Evolutionary conservation across 2,113 vertebrate genomes (phyloP).

Genomic region (Sprattus sprattus): DNA sequence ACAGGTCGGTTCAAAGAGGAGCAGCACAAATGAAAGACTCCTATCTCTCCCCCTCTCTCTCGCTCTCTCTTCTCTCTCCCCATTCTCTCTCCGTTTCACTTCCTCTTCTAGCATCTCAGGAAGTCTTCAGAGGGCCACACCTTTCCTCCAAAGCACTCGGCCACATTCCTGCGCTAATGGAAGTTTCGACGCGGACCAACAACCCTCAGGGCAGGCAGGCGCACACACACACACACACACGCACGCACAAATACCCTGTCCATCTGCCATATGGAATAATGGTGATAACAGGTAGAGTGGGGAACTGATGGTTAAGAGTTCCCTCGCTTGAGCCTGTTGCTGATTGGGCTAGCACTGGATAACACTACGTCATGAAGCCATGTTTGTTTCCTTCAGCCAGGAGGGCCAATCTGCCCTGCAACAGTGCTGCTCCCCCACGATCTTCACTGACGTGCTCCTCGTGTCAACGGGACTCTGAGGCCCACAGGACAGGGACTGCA

Average conservation of each 20-base stretch:
- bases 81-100: not conserved
- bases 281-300: no score
- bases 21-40: not conserved
- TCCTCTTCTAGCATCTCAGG: not conserved
- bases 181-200: not conserved
- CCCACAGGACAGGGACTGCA: not conserved
- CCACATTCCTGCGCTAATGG: conserved; percentile 6
- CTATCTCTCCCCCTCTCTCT: not conserved
- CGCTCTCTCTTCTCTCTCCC: not conserved
- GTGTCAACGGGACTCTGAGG: not conserved
- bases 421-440: not conserved
- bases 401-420: no score
- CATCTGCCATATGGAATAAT: no score
- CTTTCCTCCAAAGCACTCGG: not conserved
- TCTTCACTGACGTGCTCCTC: not conserved
- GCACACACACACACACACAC: not conserved
- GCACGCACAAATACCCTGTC: not conserved
- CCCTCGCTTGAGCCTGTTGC: no score
- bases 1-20: not conserved
- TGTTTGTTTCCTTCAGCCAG: no score
- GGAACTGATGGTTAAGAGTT: no score
- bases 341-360: no score
- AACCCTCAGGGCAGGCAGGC: not conserved
- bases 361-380: no score
- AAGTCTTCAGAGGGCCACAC: not conserved